Evolutionary conservation across 2,797 vertebrate species (phyloP).

Genomic region (Leptoclinus maculatus): DNA sequence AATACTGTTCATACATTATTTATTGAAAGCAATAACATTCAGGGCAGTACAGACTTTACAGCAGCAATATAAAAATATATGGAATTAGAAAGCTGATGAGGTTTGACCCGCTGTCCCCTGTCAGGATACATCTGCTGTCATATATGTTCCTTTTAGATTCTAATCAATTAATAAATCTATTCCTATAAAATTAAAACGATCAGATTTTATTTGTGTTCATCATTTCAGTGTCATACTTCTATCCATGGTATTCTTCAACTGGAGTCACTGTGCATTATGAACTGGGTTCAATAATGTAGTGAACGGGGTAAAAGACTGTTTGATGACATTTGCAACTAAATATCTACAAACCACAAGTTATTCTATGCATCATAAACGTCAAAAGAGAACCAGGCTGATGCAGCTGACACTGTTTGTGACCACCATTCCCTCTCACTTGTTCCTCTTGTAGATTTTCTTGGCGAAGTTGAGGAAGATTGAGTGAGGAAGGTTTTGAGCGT

Average conservation of each 20-base stretch:
- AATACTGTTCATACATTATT: slow-evolving; percentile 40
- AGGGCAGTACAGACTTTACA: slow-evolving; percentile 13
- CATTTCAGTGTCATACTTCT: background rate
- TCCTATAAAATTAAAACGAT: background rate
- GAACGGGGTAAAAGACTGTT: background rate
- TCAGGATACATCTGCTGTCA: background rate
- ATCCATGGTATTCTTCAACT: slow-evolving; percentile 8
- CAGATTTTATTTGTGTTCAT: background rate
- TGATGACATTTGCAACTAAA: slow-evolving; percentile 25
- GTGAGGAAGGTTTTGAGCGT: slow-evolving; percentile 84
- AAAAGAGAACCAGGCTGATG: background rate
- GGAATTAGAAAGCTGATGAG: background rate
- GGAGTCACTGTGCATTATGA: background rate
- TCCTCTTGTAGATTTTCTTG: slow-evolving; percentile 92
- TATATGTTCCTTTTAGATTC: background rate
- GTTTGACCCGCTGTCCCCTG: background rate
- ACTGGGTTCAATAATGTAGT: slow-evolving; percentile 31
- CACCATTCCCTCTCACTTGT: slow-evolving; percentile 84
- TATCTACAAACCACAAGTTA: slow-evolving; percentile 25
- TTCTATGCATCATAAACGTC: slow-evolving; percentile 2
- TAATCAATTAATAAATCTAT: slow-evolving; percentile 3
- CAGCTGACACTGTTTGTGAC: background rate
- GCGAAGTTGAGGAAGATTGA: slow-evolving; percentile 90
- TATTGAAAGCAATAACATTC: slow-evolving; percentile 56
- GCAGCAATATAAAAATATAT: slow-evolving; percentile 49